These are phyloP conservation scores for Eristalinus aeneus DNA, from an alignment of 2,888 invertebrate genomes.

Conservation along the genomic window DNA sequence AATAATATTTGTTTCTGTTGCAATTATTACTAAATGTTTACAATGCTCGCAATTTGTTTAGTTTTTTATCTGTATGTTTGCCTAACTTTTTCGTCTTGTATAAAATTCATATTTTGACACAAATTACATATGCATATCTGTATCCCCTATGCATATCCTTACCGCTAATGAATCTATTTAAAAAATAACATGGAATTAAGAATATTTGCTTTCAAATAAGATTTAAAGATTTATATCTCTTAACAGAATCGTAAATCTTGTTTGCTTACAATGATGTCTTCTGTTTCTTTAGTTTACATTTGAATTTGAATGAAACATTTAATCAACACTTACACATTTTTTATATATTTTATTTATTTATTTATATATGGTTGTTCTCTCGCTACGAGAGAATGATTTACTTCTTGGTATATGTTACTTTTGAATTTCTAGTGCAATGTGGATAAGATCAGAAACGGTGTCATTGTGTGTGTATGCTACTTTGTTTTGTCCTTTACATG, in stretches of 20 bases:
- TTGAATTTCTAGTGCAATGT: constrained; percentile 48
- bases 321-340: constrained; percentile 58
- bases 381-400: constrained; percentile 33
- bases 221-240: neutral
- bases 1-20: constrained; percentile 16
- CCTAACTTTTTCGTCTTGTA: constrained; percentile 46
- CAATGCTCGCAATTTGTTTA: constrained; percentile 17
- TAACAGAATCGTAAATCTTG: constrained; percentile 6
- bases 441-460: constrained; percentile 18
- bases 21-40: constrained; percentile 31
- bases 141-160: constrained; percentile 20
- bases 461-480: neutral
- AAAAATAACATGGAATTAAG: neutral
- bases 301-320: constrained; percentile 31
- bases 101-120: constrained; percentile 59
- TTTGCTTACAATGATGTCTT: constrained; percentile 1
- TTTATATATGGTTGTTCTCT: constrained; percentile 37
- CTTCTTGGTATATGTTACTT: constrained; percentile 32
- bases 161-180: constrained; percentile 29
- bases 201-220: neutral
- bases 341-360: constrained; percentile 25
- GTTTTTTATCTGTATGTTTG: constrained; percentile 10
- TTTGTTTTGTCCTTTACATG: neutral
- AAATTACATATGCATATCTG: constrained; percentile 39
- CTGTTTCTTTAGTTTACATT: neutral